These are phyloP conservation scores for Asobara japonica DNA, from an alignment of 1,140 invertebrate species.

Conservation along the genomic window DNA sequence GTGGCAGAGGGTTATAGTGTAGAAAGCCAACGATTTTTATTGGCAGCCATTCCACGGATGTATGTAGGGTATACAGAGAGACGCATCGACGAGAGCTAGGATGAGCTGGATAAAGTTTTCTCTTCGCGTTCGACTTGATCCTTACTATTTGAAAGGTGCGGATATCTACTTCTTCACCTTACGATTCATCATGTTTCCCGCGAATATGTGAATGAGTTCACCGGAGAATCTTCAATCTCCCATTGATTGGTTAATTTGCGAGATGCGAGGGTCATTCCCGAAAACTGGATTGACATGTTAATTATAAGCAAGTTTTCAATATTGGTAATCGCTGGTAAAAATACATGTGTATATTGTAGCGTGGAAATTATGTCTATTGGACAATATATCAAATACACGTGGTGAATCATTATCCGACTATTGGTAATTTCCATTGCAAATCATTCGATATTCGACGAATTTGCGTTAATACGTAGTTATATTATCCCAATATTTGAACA, in stretches of 20 bases:
- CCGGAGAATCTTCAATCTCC: background rate
- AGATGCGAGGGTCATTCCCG: too few species aligned
- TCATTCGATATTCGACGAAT: too few species aligned
- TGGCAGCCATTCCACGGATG: slow-evolving; percentile 26
- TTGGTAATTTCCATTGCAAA: too few species aligned
- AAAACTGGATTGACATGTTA: too few species aligned
- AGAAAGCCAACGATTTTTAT: slow-evolving; percentile 32
- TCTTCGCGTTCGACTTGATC: slow-evolving; percentile 6
- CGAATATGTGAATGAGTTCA: background rate
- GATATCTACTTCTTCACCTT: background rate
- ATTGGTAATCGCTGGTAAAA: too few species aligned
- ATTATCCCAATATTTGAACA: too few species aligned
- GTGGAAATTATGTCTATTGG: too few species aligned
- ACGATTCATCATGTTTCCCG: background rate
- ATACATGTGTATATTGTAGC: too few species aligned
- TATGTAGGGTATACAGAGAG: slow-evolving; percentile 7
- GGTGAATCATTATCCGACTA: too few species aligned
- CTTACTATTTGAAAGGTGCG: background rate
- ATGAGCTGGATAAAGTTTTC: slow-evolving; percentile 35
- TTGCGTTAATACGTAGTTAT: too few species aligned
- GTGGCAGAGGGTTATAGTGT: slow-evolving; percentile 12
- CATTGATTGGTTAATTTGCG: background rate
- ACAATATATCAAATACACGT: too few species aligned
- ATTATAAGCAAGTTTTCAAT: too few species aligned
- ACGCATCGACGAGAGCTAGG: slow-evolving; percentile 11